Evolutionary conservation across 2,113 vertebrate genomes (phyloP), one percentile per base, ranked within the genome.

Genomic region (Hyperopisus bebe): DNA sequence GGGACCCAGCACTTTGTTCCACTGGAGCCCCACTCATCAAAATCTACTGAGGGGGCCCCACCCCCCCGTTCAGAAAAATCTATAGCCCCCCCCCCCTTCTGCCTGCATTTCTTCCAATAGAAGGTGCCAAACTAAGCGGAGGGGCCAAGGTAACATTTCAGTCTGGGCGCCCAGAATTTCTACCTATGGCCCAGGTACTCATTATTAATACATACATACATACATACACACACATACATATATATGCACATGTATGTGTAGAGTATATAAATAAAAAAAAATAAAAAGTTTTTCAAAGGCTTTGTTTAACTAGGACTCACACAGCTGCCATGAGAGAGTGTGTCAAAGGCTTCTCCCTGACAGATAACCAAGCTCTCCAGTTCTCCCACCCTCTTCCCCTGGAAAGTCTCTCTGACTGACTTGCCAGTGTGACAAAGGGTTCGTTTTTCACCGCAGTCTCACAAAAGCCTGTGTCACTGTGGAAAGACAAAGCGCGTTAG

Each of bases 381-480:
- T 27, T 27, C 80, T 31, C 80, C 51, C 11, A 46, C 55, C 8
- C 48, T 35, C 39, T 94, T 94, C 94, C 93, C 93, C 93, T 46
- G 39, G 66, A 31, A 86, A 89, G 31, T 19, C 50, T 53, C 82
- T 93, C 91, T 95, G 94, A 94, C 89, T 93, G 92, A 91, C 53
- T 13, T 48, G 21, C 13, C 48, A 91, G 53, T 19, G 89, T 90
- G 94, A 96, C 94, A 95, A 93, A 95, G 92, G 46, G 88, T 89
- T 82, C 95, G 94, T 96, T 95, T 94, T 93, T 92, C 90, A 90
- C 82, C 91, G 74, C 91, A 90, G 92, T 91, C 92, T 93, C 94
- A 95, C 94, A 96, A 92, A 94, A 93, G 90, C 91, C n/a, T 89
- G 91, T 95, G 94, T 95, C 96, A 95, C 94, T 90, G 53, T 70